These are phyloP conservation scores for Leptogaster cylindrica DNA, from an alignment of 2,888 invertebrate species.

Conservation along the genomic window DNA sequence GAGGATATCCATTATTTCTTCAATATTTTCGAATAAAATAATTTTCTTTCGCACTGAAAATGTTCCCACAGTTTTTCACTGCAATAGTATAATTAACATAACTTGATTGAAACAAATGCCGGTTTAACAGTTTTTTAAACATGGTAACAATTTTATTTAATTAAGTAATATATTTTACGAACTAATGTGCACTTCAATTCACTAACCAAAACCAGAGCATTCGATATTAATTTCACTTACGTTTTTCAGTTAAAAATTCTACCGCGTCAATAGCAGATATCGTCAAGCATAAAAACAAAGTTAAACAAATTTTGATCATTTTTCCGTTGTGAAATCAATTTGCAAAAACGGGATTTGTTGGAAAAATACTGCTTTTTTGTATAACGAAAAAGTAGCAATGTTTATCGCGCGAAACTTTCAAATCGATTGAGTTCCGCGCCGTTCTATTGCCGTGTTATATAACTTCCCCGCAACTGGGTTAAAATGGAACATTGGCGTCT, in stretches of 20 bases:
- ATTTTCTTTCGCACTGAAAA: too few species aligned
- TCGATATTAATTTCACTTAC: constrained; percentile 8
- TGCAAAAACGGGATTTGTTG: not conserved
- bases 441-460: constrained; percentile 42
- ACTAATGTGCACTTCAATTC: not conserved
- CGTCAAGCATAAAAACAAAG: not conserved
- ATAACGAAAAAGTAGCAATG: not conserved
- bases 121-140: too few species aligned
- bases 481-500: too few species aligned
- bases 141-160: not conserved
- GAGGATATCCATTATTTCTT: too few species aligned
- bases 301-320: constrained; percentile 6
- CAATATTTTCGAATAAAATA: too few species aligned
- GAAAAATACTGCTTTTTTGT: constrained; percentile 1
- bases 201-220: not conserved
- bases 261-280: not conserved
- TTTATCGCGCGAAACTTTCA: constrained; percentile 28
- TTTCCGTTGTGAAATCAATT: not conserved
- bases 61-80: too few species aligned
- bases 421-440: constrained; percentile 20
- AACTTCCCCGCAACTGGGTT: constrained; percentile 31
- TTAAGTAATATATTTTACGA: not conserved
- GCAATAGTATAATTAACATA: too few species aligned
- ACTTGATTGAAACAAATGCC: too few species aligned
- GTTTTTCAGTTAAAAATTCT: constrained; percentile 17